Conservation (phyloP, 1,140 invertebrate species). For the Formica exsecta region DNA sequence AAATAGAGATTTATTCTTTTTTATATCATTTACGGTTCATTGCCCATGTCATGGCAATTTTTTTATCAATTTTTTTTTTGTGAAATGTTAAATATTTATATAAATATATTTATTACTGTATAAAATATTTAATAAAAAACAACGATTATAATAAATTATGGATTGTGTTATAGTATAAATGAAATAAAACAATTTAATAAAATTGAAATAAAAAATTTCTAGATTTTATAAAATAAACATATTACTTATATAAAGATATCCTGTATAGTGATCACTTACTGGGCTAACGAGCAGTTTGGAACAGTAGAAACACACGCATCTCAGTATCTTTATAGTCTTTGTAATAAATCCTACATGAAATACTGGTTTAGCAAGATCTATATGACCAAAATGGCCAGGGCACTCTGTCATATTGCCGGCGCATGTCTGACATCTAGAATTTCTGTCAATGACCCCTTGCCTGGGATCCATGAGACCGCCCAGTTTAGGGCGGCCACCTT, state of each 20-base stretch:
- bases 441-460: constrained; percentile 98
- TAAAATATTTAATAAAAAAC: no score
- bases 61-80: background rate
- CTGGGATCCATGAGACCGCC: constrained; percentile 99
- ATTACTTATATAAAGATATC: background rate
- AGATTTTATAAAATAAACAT: background rate
- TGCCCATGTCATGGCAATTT: background rate
- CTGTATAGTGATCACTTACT: constrained; percentile 88
- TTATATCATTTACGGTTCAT: background rate
- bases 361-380: constrained; percentile 99
- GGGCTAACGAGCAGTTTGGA: constrained; percentile 97
- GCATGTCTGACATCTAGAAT: constrained; percentile 98
- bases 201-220: background rate
- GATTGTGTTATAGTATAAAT: background rate
- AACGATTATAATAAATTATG: background rate
- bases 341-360: constrained; percentile 99
- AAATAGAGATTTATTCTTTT: background rate
- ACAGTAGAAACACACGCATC: constrained; percentile 99
- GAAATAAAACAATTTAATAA: constrained; percentile 22
- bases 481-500: constrained; percentile 98
- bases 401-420: constrained; percentile 99
- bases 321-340: constrained; percentile 98
- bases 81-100: no score
- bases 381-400: constrained; percentile 99
- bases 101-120: no score